These are phyloP conservation scores for Premnoplex brunnescens DNA, from an alignment of 2,797 vertebrate genomes.

Conservation along the genomic window DNA sequence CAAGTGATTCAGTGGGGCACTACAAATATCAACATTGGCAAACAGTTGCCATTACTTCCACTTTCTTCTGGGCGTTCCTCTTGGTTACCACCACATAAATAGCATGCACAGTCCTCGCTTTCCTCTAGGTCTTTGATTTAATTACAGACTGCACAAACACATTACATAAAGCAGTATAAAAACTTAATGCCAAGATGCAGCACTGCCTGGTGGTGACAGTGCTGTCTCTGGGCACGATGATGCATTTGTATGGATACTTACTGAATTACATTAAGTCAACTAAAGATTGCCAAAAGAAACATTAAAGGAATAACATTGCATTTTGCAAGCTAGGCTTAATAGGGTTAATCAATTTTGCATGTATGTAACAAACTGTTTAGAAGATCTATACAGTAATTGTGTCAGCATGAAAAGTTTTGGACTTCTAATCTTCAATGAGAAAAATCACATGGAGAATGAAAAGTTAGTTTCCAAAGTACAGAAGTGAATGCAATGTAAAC, in stretches of 20 bases:
- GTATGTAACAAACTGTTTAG: not conserved
- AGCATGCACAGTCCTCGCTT: not conserved
- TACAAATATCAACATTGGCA: not conserved
- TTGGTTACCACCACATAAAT: not conserved
- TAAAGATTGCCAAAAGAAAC: not conserved
- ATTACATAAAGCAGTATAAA: not conserved
- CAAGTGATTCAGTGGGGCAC: not conserved
- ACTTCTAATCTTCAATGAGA: not conserved
- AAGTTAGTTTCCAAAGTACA: not conserved
- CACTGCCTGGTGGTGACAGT: not conserved
- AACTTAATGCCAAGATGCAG: not conserved
- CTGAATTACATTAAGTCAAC: not conserved
- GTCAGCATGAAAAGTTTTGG: not conserved
- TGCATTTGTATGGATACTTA: not conserved
- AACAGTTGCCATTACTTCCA: not conserved
- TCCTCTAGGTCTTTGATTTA: not conserved
- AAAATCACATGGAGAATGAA: slow-evolving; percentile 5
- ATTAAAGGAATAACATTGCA: not conserved
- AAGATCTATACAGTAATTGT: slow-evolving; percentile 36
- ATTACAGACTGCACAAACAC: not conserved
- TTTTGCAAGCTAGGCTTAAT: not conserved
- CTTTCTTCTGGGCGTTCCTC: not conserved
- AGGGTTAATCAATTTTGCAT: not conserved
- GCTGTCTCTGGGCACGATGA: not conserved
- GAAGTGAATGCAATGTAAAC: not conserved